Conservation (phyloP, 2,113 vertebrate species). For the Tapirus terrestris region DNA sequence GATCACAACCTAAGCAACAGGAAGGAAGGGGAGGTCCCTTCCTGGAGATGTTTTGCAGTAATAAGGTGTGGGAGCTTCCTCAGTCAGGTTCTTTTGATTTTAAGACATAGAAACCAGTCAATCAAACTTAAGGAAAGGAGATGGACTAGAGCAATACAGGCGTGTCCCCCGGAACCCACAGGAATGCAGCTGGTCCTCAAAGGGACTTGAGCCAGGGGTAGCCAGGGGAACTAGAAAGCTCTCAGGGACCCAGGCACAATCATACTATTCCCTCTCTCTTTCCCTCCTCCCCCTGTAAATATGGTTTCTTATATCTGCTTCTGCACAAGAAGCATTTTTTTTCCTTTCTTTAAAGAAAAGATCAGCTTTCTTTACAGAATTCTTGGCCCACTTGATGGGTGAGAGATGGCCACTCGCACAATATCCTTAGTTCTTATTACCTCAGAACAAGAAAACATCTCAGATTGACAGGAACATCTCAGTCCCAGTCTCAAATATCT, state of each 20-base stretch:
- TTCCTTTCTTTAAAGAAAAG: background rate
- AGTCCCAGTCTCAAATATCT: background rate
- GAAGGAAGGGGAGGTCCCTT: conserved; percentile 32
- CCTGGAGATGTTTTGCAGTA: conserved; percentile 39
- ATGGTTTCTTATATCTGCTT: background rate
- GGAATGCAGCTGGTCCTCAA: background rate
- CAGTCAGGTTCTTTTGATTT: conserved; percentile 27
- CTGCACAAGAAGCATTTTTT: background rate
- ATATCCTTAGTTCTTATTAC: background rate
- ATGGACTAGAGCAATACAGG: background rate
- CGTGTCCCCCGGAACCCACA: background rate
- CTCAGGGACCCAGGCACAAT: background rate
- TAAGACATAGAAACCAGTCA: conserved; percentile 35
- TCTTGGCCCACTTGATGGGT: background rate
- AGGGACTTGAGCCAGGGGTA: background rate
- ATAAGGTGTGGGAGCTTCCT: conserved; percentile 48
- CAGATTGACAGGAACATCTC: background rate
- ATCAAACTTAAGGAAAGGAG: background rate
- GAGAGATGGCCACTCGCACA: background rate
- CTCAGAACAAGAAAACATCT: background rate
- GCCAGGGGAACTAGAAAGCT: background rate
- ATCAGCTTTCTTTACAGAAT: background rate
- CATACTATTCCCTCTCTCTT: background rate
- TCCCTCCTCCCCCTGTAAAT: background rate
- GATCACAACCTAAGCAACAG: background rate